Conservation (phyloP, 2,888 invertebrate species). For the Lordiphosa andalusiaca region DNA sequence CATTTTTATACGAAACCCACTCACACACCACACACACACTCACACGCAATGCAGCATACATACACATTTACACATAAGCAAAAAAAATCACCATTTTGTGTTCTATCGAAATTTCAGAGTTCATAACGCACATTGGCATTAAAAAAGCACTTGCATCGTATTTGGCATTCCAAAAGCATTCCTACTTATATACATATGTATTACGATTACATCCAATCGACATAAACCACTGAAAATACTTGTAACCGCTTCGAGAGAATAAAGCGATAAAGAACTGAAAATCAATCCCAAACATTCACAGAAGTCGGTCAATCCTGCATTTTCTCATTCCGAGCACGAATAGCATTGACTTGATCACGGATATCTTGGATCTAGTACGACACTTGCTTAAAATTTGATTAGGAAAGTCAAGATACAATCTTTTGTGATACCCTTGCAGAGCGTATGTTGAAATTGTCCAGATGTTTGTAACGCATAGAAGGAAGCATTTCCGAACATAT, state of each 20-base stretch:
- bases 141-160: slow-evolving; percentile 32
- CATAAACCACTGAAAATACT: slow-evolving; percentile 39
- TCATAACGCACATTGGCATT: slow-evolving; percentile 52
- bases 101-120: slow-evolving; percentile 56
- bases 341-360: too few relatives aligned
- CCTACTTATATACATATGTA: slow-evolving; percentile 38
- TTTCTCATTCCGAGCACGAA: too few relatives aligned
- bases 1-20: slow-evolving; percentile 34
- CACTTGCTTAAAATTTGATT: too few relatives aligned
- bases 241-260: slow-evolving; percentile 51
- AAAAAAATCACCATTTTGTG: slow-evolving; percentile 44
- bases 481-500: too few relatives aligned
- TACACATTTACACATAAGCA: slow-evolving; percentile 35
- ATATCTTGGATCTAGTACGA: too few relatives aligned
- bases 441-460: too few relatives aligned
- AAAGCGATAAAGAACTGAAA: slow-evolving; percentile 63
- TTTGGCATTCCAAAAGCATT: slow-evolving; percentile 50
- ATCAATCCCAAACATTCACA: too few relatives aligned
- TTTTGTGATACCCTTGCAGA: too few relatives aligned
- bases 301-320: too few relatives aligned
- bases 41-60: slow-evolving; percentile 3
- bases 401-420: too few relatives aligned
- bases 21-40: slow-evolving; percentile 22
- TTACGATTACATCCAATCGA: slow-evolving; percentile 31
- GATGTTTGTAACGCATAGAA: too few relatives aligned